A percentile compares a stretch with the other conserved stretches of the same genome.
phyloP scores from a whole-genome alignment of 2,888 invertebrate species.

The Salpingus planirostris region DNA sequence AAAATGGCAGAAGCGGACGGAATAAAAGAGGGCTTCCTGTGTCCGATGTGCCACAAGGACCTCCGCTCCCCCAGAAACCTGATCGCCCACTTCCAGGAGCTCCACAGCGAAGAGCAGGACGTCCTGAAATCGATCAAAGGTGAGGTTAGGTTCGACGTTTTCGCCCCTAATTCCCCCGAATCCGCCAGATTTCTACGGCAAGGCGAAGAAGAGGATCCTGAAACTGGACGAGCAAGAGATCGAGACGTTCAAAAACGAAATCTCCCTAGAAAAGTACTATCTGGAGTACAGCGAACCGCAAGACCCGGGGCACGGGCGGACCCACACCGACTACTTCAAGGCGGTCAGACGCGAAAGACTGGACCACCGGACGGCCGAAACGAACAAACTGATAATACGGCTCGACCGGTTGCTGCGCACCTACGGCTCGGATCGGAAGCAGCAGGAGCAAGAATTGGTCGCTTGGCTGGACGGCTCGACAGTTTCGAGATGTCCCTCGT shows the following conservation, averaged over 20 bases:
- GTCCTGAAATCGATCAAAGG: slow-evolving; percentile 72
- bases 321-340: slow-evolving; percentile 70
- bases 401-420: slow-evolving; percentile 84
- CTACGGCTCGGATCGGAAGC: slow-evolving; percentile 59
- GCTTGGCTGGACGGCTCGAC: slow-evolving; percentile 90
- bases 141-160: slow-evolving; percentile 17
- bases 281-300: slow-evolving; percentile 50
- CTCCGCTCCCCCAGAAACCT: slow-evolving; percentile 75
- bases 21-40: slow-evolving; percentile 87
- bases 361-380: slow-evolving; percentile 87
- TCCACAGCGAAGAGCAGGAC: slow-evolving; percentile 82
- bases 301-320: slow-evolving; percentile 55
- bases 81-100: slow-evolving; percentile 80
- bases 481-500: slow-evolving; percentile 83
- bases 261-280: slow-evolving; percentile 32
- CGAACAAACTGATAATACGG: slow-evolving; percentile 90
- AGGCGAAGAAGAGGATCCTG: slow-evolving; percentile 80
- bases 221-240: slow-evolving; percentile 65
- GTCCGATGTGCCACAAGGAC: slow-evolving; percentile 90
- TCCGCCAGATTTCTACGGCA: slow-evolving; percentile 59
- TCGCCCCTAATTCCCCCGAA: background rate
- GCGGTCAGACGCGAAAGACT: slow-evolving; percentile 55
- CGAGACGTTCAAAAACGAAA: slow-evolving; percentile 48
- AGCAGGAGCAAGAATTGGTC: slow-evolving; percentile 67
- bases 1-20: slow-evolving; percentile 23